phyloP scores from a whole-genome alignment of 2,797 vertebrate genomes.

The Taenioides sp. region DNA sequence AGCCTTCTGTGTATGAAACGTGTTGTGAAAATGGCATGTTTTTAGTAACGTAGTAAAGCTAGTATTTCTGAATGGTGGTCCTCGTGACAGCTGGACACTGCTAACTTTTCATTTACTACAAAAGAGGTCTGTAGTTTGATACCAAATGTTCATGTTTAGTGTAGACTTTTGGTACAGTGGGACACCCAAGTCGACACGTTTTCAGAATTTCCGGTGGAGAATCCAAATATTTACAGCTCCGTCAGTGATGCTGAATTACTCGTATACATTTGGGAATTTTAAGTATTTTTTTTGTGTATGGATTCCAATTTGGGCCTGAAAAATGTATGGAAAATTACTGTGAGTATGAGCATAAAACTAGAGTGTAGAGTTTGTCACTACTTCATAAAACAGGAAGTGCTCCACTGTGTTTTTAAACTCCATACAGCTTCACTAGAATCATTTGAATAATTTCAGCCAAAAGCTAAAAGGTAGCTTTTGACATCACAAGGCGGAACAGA shows the following conservation, averaged over 20 bases:
- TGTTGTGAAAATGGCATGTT: neutral
- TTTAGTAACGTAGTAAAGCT: neutral
- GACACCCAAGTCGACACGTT: conserved; percentile 1
- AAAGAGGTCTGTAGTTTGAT: neutral
- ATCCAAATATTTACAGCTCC: neutral
- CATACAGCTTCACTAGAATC: too few species aligned
- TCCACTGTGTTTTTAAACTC: too few species aligned
- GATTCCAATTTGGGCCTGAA: too few species aligned
- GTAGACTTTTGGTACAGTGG: neutral
- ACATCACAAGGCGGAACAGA: too few species aligned
- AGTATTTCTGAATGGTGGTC: neutral
- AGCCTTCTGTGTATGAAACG: neutral
- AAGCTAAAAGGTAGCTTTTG: too few species aligned
- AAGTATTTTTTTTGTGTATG: neutral
- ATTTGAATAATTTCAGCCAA: too few species aligned
- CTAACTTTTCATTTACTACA: neutral
- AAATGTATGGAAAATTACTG: too few species aligned
- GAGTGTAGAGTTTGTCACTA: too few species aligned
- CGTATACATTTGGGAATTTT: conserved; percentile 1
- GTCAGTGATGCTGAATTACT: neutral
- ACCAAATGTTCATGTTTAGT: neutral
- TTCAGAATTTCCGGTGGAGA: neutral
- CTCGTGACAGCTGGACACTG: neutral
- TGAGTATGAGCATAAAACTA: too few species aligned
- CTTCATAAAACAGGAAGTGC: too few species aligned